Conservation (phyloP, 1,140 invertebrate species). For the Protaetia brevitarsis region DNA sequence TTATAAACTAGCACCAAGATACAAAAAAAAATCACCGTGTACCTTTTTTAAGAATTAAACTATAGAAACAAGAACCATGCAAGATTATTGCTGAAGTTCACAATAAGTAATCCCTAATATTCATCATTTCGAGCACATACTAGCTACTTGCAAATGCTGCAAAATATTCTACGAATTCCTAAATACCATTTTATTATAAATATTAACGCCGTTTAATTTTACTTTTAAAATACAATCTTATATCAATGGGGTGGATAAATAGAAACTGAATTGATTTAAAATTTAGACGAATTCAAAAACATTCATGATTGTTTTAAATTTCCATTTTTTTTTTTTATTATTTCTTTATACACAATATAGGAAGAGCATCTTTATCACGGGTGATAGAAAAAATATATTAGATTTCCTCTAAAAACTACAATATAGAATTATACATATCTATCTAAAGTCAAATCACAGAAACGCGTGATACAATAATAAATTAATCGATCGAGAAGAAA, state of each 20-base stretch:
- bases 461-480: constrained; percentile 14
- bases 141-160: background rate
- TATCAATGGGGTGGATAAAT: too few species aligned
- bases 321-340: background rate
- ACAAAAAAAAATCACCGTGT: too few species aligned
- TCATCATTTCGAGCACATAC: too few species aligned
- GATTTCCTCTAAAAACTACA: constrained; percentile 19
- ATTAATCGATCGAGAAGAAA: background rate
- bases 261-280: constrained; percentile 24
- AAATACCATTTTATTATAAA: too few species aligned
- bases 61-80: background rate
- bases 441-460: constrained; percentile 21
- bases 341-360: constrained; percentile 25
- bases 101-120: background rate
- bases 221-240: constrained; percentile 5
- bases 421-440: constrained; percentile 21
- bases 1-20: too few species aligned
- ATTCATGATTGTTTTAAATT: constrained; percentile 28
- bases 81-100: background rate
- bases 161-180: background rate
- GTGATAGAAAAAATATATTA: constrained; percentile 31
- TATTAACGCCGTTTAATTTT: background rate
- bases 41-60: too few species aligned
- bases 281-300: constrained; percentile 20
- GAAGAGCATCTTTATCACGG: constrained; percentile 29